Percentiles rank a stretch among this genome's conserved stretches.
Conservation (phyloP, 2,113 vertebrate genomes). For the Urocitellus parryii region DNA sequence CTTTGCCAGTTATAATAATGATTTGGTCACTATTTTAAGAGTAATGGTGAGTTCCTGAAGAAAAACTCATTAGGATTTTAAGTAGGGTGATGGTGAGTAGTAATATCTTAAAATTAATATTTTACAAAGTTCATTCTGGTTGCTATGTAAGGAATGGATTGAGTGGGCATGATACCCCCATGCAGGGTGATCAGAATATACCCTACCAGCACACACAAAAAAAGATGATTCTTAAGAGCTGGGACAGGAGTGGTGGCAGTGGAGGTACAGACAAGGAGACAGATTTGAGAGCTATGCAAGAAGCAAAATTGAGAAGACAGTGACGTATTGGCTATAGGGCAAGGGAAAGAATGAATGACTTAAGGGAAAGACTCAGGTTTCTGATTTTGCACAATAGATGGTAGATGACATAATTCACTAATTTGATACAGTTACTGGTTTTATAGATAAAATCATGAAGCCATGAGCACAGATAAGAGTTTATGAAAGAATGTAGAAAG, state of each 20-base stretch:
- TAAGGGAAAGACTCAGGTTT: not conserved
- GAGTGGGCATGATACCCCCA: not conserved
- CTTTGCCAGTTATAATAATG: not conserved
- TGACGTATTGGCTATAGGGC: not conserved
- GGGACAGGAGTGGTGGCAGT: not conserved
- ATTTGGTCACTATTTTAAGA: not conserved
- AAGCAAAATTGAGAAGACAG: not conserved
- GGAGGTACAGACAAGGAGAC: not conserved
- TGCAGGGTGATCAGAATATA: not conserved
- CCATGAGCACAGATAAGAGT: not conserved
- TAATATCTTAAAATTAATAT: not conserved
- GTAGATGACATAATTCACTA: not conserved
- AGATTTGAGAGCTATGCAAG: not conserved
- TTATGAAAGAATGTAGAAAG: not conserved
- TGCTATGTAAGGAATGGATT: not conserved
- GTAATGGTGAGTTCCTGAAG: not conserved
- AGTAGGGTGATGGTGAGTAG: not conserved
- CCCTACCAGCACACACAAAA: not conserved
- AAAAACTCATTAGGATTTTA: conserved; percentile 39
- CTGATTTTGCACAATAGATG: not conserved
- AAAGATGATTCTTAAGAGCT: not conserved
- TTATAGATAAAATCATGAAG: not conserved
- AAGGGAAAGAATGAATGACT: not conserved
- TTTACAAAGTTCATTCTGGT: not conserved
- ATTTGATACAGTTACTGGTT: not conserved